Evolutionary conservation across 2,888 invertebrate species (phyloP), one percentile per base, ranked within the genome.

Genomic region (Clivina fossor): DNA sequence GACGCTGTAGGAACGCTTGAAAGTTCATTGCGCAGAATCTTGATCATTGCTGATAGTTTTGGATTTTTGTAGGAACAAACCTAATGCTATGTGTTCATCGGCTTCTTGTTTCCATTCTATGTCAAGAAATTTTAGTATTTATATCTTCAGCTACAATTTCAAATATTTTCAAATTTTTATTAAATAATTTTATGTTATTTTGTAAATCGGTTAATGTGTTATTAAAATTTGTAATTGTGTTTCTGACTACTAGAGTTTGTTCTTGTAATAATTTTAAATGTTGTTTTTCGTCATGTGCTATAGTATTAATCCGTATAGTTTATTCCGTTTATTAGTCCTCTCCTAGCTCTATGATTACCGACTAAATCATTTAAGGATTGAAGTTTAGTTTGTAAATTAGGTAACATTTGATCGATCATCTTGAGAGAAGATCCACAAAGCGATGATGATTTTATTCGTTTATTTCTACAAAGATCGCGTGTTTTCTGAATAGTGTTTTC

Each of bases 301-400:
- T 20, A 13, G 16, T 43, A 11, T 58, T 28, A 9, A 59, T 55
- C n/a, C n/a, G n/a, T n/a, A n/a, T n/a, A n/a, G n/a, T n/a, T n/a
- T n/a, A 15, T 53, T n/a, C 59, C 57, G 49, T 59, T 49, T 8
- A 59, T 37, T 20, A 47, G 37, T 54, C 57, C 57, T 2, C 59
- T 43, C 19, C 46, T 53, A 5, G 35, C 37, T 2, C 59, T 19
- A 41, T 22, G 9, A 44, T 19, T 28, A 8, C 7, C 32, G 9
- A 33, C 33, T 8, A 38, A 15, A 30, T 28, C 41, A 7, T 26
- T 53, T 11, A 33, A 18, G 8, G 24, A 48, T 46, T 20, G 20
- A 13, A 57, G 33, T 11, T 24, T 24, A 7, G 26, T 7, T 24
- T 24, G 4, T 24, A 24, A 24, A 24, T 24, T n/a, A n/a, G n/a